Conservation (phyloP, 2,113 vertebrate genomes). For the Aythya baeri region DNA sequence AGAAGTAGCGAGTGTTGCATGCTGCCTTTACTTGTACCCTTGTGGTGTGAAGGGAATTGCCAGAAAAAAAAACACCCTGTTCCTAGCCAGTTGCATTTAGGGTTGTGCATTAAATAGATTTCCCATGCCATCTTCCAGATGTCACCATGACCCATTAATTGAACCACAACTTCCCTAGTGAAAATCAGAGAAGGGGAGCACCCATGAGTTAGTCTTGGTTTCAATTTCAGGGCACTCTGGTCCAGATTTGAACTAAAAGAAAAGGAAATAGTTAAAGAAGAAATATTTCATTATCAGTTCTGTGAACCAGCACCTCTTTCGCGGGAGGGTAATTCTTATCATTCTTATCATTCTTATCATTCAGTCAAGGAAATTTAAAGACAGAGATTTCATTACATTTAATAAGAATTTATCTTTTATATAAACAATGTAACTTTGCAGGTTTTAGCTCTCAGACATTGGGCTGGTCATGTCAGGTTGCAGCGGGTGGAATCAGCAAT, state of each 20-base stretch:
- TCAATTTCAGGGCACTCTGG: background rate
- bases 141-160: accelerated
- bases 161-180: background rate
- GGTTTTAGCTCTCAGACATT: background rate
- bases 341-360: background rate
- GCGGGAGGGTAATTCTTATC: background rate
- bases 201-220: accelerated
- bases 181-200: background rate
- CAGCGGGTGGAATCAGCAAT: background rate
- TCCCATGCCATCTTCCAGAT: background rate
- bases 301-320: background rate
- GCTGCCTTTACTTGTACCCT: background rate
- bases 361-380: background rate
- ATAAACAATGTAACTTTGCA: background rate
- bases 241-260: background rate
- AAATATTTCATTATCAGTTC: background rate
- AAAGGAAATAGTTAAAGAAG: background rate
- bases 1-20: accelerated
- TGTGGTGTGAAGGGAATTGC: background rate
- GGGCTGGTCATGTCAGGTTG: background rate
- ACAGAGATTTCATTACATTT: background rate
- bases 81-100: background rate
- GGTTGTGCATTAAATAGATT: background rate
- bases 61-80: background rate
- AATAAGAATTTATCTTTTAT: background rate